A percentile compares a stretch with the other conserved stretches of the same genome.
These are phyloP conservation scores for Vandiemenella viatica DNA, from an alignment of 2,888 invertebrate genomes.

Conservation along the genomic window DNA sequence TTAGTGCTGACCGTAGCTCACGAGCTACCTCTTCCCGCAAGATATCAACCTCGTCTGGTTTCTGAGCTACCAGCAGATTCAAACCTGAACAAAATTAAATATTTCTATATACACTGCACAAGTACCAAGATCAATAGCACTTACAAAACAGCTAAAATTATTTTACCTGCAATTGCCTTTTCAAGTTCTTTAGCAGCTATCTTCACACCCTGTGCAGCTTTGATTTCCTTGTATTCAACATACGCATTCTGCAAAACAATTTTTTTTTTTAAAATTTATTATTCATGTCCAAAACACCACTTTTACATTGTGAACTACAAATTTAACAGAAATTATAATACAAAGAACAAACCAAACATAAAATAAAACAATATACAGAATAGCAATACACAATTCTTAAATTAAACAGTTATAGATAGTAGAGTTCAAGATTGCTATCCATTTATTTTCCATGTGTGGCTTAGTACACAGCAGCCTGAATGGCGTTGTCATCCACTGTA, in stretches of 20 bases:
- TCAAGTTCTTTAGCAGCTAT: constrained; percentile 96
- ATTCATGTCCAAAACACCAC: neutral
- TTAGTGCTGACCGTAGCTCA: constrained; percentile 77
- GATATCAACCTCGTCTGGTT: constrained; percentile 86
- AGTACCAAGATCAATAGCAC: neutral
- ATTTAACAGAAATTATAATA: too few relatives aligned
- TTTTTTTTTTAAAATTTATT: too few relatives aligned
- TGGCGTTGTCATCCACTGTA: too few relatives aligned
- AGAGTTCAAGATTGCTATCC: too few relatives aligned
- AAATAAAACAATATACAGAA: too few relatives aligned
- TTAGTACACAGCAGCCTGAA: too few relatives aligned
- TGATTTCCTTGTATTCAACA: constrained; percentile 83
- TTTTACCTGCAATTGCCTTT: constrained; percentile 76
- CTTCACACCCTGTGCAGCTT: constrained; percentile 96
- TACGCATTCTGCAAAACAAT: constrained; percentile 57
- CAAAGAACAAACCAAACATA: too few relatives aligned
- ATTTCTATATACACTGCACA: neutral
- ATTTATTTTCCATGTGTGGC: too few relatives aligned
- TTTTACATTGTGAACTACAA: too few relatives aligned
- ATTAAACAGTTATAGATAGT: too few relatives aligned
- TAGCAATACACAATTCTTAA: too few relatives aligned
- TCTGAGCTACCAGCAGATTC: constrained; percentile 79
- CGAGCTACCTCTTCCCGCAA: constrained; percentile 71
- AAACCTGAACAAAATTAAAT: constrained; percentile 40
- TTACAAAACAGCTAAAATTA: neutral